These are phyloP conservation scores for Barbus barbus DNA, from an alignment of 2,113 vertebrate species.

Conservation along the genomic window DNA sequence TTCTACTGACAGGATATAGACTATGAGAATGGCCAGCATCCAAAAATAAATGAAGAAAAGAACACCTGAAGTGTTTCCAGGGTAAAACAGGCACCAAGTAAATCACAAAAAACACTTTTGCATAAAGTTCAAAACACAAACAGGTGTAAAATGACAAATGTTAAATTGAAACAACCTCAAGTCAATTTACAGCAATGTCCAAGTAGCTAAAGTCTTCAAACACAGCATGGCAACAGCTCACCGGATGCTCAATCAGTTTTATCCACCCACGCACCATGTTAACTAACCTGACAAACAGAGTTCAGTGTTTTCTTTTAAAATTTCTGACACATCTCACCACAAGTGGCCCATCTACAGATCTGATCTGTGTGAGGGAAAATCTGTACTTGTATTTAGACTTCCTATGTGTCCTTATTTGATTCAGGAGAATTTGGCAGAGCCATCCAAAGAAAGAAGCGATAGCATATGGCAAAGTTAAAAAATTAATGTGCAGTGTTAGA, in stretches of 20 bases:
- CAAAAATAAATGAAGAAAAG: constrained; percentile 53
- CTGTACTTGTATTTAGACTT: constrained; percentile 21
- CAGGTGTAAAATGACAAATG: neutral
- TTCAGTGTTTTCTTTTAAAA: neutral
- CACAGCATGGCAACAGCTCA: neutral
- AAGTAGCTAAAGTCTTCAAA: neutral
- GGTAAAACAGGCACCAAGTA: neutral
- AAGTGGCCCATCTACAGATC: constrained; percentile 40
- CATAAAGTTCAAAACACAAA: neutral
- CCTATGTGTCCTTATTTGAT: constrained; percentile 50
- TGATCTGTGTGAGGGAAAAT: constrained; percentile 1
- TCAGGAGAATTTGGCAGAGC: constrained; percentile 57
- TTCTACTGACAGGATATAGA: constrained; percentile 68
- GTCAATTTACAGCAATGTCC: neutral
- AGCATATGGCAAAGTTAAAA: constrained; percentile 71
- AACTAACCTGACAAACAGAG: neutral
- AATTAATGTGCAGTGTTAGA: constrained; percentile 64
- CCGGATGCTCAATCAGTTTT: neutral
- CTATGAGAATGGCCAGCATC: neutral
- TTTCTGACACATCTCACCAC: neutral
- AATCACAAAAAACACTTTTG: neutral
- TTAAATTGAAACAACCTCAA: neutral
- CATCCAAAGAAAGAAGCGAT: constrained; percentile 61
- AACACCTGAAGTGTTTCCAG: constrained; percentile 54
- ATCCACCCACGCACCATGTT: neutral